Conservation (phyloP, 1,140 invertebrate species). For the Drosophila obscura region DNA sequence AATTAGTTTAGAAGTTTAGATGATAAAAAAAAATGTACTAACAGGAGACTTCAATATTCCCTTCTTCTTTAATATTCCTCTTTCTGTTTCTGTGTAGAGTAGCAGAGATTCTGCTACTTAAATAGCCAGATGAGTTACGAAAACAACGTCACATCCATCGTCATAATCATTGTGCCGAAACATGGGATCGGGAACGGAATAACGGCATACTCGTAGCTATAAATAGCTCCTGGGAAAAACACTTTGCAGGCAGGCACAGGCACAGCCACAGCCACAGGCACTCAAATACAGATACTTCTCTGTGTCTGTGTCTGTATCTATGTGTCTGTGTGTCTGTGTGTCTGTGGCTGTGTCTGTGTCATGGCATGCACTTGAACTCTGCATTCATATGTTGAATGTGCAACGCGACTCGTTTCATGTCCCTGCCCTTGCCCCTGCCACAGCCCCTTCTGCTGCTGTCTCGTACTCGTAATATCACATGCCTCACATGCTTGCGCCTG, state of each 20-base stretch:
- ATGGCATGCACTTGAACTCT: conserved; percentile 76
- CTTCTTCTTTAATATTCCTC: too few relatives aligned
- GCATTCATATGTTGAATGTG: conserved; percentile 62
- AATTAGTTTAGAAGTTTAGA: too few relatives aligned
- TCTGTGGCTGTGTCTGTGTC: conserved; percentile 48
- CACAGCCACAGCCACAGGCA: background rate
- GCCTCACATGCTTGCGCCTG: conserved; percentile 49
- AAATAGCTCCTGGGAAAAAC: conserved; percentile 82
- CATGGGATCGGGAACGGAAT: conserved; percentile 34
- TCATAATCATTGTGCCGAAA: conserved; percentile 40
- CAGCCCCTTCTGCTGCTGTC: background rate
- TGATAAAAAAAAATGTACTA: too few relatives aligned
- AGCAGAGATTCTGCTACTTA: background rate
- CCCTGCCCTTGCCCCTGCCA: background rate
- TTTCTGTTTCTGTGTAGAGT: too few relatives aligned
- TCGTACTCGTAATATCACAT: conserved; percentile 51
- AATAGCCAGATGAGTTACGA: background rate
- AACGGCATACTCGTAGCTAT: conserved; percentile 27
- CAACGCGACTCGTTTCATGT: conserved; percentile 17
- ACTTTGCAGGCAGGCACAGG: conserved; percentile 60
- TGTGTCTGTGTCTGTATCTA: conserved; percentile 7
- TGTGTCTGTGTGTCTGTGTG: conserved; percentile 16
- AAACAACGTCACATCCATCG: conserved; percentile 21
- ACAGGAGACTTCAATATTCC: too few relatives aligned
- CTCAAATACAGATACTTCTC: background rate